Percentiles rank a stretch among this genome's conserved stretches.
phyloP scores from a whole-genome alignment of 1,140 invertebrate species.

The Eulimnadia texana region DNA sequence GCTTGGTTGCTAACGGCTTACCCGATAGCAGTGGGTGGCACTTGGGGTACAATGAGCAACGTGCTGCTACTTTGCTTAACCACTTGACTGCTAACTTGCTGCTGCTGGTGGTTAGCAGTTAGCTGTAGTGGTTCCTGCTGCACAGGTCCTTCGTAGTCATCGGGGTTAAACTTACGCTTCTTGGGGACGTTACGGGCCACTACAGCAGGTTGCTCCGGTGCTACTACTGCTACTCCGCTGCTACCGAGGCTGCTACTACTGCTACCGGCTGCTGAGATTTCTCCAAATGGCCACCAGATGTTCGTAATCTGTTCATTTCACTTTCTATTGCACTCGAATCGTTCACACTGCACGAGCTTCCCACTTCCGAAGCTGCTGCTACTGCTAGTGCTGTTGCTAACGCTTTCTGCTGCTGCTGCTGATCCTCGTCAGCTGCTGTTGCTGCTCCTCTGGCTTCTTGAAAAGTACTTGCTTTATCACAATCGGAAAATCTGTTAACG shows the following conservation, averaged over 20 bases:
- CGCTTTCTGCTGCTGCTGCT: not conserved
- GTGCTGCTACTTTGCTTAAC: not conserved
- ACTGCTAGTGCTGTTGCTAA: too few species aligned
- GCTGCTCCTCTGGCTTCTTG: not conserved
- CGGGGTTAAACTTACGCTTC: slow-evolving; percentile 72
- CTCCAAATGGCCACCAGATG: not conserved
- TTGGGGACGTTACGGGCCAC: slow-evolving; percentile 52
- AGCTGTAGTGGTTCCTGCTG: not conserved
- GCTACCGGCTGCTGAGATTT: slow-evolving; percentile 8
- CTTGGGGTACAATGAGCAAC: not conserved
- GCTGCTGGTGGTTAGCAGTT: not conserved
- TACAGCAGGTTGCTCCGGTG: slow-evolving; percentile 10
- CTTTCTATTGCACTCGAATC: not conserved
- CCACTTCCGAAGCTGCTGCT: too few species aligned
- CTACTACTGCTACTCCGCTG: too few species aligned
- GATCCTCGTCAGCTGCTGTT: too few species aligned
- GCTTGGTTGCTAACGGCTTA: too few species aligned
- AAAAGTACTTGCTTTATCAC: not conserved
- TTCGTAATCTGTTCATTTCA: not conserved
- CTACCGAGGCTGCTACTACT: too few species aligned
- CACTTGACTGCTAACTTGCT: not conserved
- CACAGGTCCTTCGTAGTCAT: slow-evolving; percentile 52
- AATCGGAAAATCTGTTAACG: not conserved
- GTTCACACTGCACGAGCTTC: not conserved
- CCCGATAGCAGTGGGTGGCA: slow-evolving; percentile 4